Conservation (phyloP, 2,888 invertebrate genomes). For the Mechanitis mazaeus region DNA sequence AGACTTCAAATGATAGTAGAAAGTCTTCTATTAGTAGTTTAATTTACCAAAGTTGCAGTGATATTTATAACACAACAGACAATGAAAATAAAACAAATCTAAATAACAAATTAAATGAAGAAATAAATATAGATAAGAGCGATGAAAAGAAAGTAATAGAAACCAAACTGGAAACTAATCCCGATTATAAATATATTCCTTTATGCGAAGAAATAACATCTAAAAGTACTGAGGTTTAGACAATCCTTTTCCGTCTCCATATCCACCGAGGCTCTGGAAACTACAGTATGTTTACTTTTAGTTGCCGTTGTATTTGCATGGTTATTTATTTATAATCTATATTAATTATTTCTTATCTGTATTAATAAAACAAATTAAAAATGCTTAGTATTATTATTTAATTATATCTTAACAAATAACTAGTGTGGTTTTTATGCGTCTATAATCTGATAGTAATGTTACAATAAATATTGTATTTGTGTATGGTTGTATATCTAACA, state of each 20-base stretch:
- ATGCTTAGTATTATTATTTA: not conserved
- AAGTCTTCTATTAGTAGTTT: conserved; percentile 52
- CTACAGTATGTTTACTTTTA: conserved; percentile 65
- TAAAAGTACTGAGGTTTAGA: conserved; percentile 69
- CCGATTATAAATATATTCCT: conserved; percentile 63
- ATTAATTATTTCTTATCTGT: conserved; percentile 22
- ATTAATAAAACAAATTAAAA: conserved; percentile 13
- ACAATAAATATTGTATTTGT: not conserved
- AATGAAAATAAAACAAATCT: conserved; percentile 26
- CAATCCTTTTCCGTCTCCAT: conserved; percentile 24
- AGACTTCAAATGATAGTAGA: conserved; percentile 53
- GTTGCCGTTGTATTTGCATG: conserved; percentile 41
- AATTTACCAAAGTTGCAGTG: conserved; percentile 48
- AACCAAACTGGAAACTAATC: conserved; percentile 63
- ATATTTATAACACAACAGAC: conserved; percentile 34
- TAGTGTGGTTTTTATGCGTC: too few species aligned
- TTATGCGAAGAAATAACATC: conserved; percentile 58
- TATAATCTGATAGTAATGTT: too few species aligned
- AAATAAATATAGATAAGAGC: conserved; percentile 56
- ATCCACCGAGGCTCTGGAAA: conserved; percentile 35
- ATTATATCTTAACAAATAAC: too few species aligned
- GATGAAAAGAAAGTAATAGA: conserved; percentile 64
- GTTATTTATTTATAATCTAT: too few species aligned
- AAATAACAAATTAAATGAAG: conserved; percentile 40
- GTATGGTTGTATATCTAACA: not conserved